Base-by-base conservation (phyloP, 2,113 vertebrate genomes). In the Tinamus guttatus region DNA sequence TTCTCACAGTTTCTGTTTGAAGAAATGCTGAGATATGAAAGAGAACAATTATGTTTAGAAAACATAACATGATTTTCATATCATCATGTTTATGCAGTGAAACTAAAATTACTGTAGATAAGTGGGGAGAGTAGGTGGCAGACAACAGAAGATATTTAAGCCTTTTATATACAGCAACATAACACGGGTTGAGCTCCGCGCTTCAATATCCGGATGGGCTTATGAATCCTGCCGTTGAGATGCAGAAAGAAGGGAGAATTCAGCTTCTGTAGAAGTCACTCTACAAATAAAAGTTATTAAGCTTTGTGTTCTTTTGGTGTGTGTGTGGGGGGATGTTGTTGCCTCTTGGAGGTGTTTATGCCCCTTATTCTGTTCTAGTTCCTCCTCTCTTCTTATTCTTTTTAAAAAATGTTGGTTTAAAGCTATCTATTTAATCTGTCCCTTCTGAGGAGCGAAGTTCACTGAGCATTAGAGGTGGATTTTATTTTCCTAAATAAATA, bases 191-290 rank as follows among this genome's bases (percentile, higher is more conserved):
- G 6, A 81, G 11, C 5, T 76, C 64, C 5, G 24, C 19, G 24
- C 0, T 36, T 47, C n/a, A 81, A n/a, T 47, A 41, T 4, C 1
- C 4, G 8, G 17, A 78, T 13, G 3, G 1, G 9, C 8, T 87
- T 81, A 56, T 8, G 52, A 70, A 81, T 6, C 6, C n/a, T 67
- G 5, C 27, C 30, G 9, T 13, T 62, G 30, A 63, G n/a, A 64
- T 78, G 65, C 34, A 71, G 25, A 76, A 80, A 45, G 32, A 40
- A 36, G 36, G 3, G 1, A 5, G 2, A 13, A 2, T 89, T 6
- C 68, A 80, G 10, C 21, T 80, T 80, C n/a, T 38, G 14, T 1
- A 43, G 47, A 78, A 7, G 4, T 86, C 45, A 67, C 6, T 27
- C 30, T 84, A 4, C 5, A 54, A 83, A 84, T 20, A 38, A 11